Base-by-base conservation (phyloP, 2,113 vertebrate species). In the Ammospiza caudacuta region DNA sequence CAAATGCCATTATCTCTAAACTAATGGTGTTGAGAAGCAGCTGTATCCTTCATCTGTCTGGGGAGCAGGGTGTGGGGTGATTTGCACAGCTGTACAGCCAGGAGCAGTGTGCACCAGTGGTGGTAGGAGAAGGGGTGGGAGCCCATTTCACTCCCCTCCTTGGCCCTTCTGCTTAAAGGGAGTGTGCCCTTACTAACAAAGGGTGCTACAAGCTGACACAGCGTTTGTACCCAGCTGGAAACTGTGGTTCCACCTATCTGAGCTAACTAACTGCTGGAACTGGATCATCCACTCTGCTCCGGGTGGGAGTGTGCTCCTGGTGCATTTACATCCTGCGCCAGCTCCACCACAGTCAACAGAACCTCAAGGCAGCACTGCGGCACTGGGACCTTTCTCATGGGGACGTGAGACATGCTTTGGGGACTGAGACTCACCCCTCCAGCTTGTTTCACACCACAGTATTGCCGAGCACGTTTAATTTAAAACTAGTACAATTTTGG, bases 401-500 rank as follows among this genome's bases (percentile, higher is more conserved):
- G 23, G 29, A 20, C 25, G 5, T 11, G 37, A 39, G 37, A 39
- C 29, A 24, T 44, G 17, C 83, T 89, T 69, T 74, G 52, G 73
- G 87, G 47, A 28, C 19, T 21, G 18, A 83, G 35, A 59, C n/a
- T 44, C 72, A 72, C 52, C 39, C 20, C 28, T 84, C 51, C 4
- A 1, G 44, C 31, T 89, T 3, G 0, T 68, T 95, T 90, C 52
- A 75, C 80, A 75, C 33, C 35, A 47, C 41, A 12, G 57, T 91
- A 37, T 57, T 82, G 73, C 61, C 31, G 22, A 84, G 41, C 47
- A 44, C 44, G 52, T 90, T 92, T 92, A 87, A 92, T 81, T 94
- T 87, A 66, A 55, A 79, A 90, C 80, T 67, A 70, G 75, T 5
- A 16, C 35, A 89, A 67, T 82, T 87, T 97, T 93, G 91, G 86